Evolutionary conservation across 2,888 invertebrate genomes (phyloP).

Genomic region (Chrysodeixis includens): DNA sequence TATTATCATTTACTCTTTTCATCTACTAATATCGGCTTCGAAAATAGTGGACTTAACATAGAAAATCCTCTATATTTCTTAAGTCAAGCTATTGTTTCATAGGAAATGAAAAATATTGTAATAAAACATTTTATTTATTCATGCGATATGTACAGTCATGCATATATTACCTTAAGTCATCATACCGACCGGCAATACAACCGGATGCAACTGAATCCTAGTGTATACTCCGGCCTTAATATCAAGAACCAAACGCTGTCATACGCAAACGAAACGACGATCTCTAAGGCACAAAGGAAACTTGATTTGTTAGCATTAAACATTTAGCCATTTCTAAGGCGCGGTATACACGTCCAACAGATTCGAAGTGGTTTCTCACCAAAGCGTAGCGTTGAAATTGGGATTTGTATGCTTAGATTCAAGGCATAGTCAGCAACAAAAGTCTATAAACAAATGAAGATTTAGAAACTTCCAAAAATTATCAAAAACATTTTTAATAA

Average conservation of each 20-base stretch:
- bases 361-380: slow-evolving; percentile 1
- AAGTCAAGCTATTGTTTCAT: too few species aligned
- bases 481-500: too few species aligned
- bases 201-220: neutral
- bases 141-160: neutral
- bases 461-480: too few species aligned
- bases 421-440: too few species aligned
- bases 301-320: slow-evolving; percentile 7
- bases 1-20: too few species aligned
- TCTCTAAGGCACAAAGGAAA: slow-evolving; percentile 6
- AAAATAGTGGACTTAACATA: too few species aligned
- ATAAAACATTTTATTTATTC: too few species aligned
- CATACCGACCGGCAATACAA: neutral
- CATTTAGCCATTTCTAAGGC: neutral
- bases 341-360: neutral
- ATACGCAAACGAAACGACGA: slow-evolving; percentile 8
- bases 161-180: too few species aligned
- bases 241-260: neutral
- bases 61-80: too few species aligned
- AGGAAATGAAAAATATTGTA: neutral
- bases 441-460: too few species aligned
- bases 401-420: neutral
- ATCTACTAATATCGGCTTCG: too few species aligned
- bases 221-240: neutral
- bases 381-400: slow-evolving; percentile 1